Percentiles rank a stretch among this genome's conserved stretches.
Conservation (phyloP, 2,113 vertebrate genomes). For the Pogona vitticeps region DNA sequence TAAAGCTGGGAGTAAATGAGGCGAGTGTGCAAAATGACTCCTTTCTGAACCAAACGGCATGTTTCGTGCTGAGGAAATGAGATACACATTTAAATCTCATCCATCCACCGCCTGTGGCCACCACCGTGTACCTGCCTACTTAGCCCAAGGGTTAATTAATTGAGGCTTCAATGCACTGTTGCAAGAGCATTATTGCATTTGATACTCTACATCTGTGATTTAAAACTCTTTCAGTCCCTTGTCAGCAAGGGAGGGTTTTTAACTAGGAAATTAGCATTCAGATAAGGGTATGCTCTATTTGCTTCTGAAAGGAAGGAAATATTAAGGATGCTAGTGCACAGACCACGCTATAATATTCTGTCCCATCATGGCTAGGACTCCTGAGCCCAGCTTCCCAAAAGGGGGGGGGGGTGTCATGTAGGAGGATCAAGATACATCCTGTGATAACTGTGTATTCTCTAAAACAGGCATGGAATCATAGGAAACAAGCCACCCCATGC, state of each 20-base stretch:
- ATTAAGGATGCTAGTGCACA: constrained; percentile 86
- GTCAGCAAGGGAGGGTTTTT: constrained; percentile 91
- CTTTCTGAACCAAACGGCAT: constrained; percentile 87
- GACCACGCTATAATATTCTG: constrained; percentile 84
- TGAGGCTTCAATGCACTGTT: constrained; percentile 89
- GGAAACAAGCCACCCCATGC: constrained; percentile 4
- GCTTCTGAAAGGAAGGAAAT: constrained; percentile 87
- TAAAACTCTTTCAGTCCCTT: constrained; percentile 87
- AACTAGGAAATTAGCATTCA: constrained; percentile 99
- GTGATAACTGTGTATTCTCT: constrained; percentile 56
- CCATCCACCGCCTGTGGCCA: constrained; percentile 91
- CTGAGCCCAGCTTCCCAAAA: constrained; percentile 60
- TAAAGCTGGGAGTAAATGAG: constrained; percentile 88
- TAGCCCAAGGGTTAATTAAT: constrained; percentile 95
- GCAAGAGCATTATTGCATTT: constrained; percentile 89
- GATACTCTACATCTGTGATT: constrained; percentile 97
- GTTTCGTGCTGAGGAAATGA: constrained; percentile 93
- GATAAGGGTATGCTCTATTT: constrained; percentile 90
- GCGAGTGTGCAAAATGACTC: constrained; percentile 95
- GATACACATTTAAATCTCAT: constrained; percentile 98
- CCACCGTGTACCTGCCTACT: constrained; percentile 87
- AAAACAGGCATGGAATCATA: constrained; percentile 24
- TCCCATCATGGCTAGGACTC: constrained; percentile 79
- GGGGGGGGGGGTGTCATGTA: constrained; percentile 27
- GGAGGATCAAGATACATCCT: constrained; percentile 39